Evolutionary conservation across 2,888 invertebrate genomes (phyloP).

Genomic region (Cheilosia soror): DNA sequence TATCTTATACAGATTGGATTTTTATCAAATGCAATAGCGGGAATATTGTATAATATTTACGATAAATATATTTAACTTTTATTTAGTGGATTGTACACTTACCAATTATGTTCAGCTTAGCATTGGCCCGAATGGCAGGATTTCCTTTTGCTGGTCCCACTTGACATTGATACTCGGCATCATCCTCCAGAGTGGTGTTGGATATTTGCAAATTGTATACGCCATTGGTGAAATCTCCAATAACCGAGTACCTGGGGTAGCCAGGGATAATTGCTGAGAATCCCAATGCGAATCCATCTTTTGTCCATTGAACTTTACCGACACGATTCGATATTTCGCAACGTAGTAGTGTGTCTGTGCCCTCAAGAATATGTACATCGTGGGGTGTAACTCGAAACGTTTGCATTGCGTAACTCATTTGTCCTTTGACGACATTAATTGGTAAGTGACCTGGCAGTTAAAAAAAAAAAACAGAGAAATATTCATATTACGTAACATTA

Average conservation of each 20-base stretch:
- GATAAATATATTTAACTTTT: background rate
- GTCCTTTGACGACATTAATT: slow-evolving; percentile 64
- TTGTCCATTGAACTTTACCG: slow-evolving; percentile 97
- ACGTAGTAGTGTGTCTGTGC: slow-evolving; percentile 91
- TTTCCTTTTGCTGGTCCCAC: slow-evolving; percentile 93
- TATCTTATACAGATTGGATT: slow-evolving; percentile 42
- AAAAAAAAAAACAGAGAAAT: slow-evolving; percentile 44
- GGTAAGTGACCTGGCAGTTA: slow-evolving; percentile 79
- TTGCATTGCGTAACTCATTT: slow-evolving; percentile 86
- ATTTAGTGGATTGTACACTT: slow-evolving; percentile 85
- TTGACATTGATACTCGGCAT: slow-evolving; percentile 98
- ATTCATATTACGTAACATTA: too few species aligned
- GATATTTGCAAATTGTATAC: slow-evolving; percentile 95
- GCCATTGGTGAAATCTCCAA: slow-evolving; percentile 92
- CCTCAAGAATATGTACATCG: slow-evolving; percentile 92
- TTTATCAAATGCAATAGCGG: slow-evolving; percentile 45
- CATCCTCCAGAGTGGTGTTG: slow-evolving; percentile 95
- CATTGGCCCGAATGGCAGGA: slow-evolving; percentile 94
- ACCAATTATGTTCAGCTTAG: slow-evolving; percentile 95
- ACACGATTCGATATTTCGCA: slow-evolving; percentile 93
- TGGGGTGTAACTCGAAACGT: slow-evolving; percentile 91
- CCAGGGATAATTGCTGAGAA: slow-evolving; percentile 91
- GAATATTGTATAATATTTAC: background rate
- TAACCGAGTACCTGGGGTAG: slow-evolving; percentile 93
- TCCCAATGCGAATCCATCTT: slow-evolving; percentile 95